Evolutionary conservation across 2,113 vertebrate genomes (phyloP), one percentile per base, ranked within the genome.

Genomic region (Prunella himalayana): DNA sequence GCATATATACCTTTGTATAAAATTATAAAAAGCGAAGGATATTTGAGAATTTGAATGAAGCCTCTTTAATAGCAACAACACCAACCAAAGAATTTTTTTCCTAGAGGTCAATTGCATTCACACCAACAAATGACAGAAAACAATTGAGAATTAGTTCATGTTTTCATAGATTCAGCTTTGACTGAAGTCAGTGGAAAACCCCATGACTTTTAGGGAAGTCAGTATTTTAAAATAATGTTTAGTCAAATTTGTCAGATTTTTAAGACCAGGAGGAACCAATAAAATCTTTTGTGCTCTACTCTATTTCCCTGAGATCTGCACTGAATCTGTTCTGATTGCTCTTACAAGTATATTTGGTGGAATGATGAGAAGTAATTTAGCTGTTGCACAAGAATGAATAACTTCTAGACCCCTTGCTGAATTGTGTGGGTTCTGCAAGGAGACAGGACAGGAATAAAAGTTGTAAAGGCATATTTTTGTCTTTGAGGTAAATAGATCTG

Each of bases 401-500:
- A 24, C 56, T 86, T 83, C 50, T 45, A 95, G 64, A 73, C 30
- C 72, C 56, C 22, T 63, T 56, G 37, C 82, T 90, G 45, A 82
- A 75, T 88, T 90, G 47, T 85, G 92, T 92, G 86, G 79, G 70
- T 45, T 90, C 51, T 94, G 51, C 50, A 70, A 81, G 65, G 78
- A 86, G 90, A 69, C 64, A 81, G 64, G 72, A 86, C 78, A 81
- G 12, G 73, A 94, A 91, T 93, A 93, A 89, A 89, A 66, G 20
- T 78, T 47, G 81, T 73, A 94, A 84, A 84, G 42, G 23, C 22
- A 17, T 93, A 93, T 87, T 94, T 96, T 93, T 93, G 44, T 91
- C 90, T 86, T 70, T 3, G 42, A 84, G 56, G 82, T 94, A 94
- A 95, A 93, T 96, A 91, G 73, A 87, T 73, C 60, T 84, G 73